These are phyloP conservation scores for Micrastur ruficollis DNA, from an alignment of 2,797 vertebrate genomes.

Conservation along the genomic window DNA sequence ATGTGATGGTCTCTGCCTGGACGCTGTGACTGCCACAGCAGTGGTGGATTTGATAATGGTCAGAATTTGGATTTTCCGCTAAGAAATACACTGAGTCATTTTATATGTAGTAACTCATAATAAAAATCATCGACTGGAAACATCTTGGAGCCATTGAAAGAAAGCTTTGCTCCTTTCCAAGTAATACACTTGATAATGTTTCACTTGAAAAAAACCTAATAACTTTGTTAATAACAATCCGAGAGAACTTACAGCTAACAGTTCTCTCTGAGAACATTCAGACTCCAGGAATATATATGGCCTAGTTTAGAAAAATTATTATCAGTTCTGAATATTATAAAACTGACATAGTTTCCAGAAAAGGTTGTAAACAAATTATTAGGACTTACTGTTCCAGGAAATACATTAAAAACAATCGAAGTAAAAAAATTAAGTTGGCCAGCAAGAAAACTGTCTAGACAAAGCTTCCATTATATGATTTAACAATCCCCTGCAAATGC, in stretches of 20 bases:
- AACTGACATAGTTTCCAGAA: slow-evolving; percentile 5
- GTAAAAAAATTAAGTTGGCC: not conserved
- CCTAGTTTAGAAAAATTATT: not conserved
- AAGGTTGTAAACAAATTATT: slow-evolving; percentile 57
- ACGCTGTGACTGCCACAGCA: not conserved
- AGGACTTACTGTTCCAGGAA: slow-evolving; percentile 14
- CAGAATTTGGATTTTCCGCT: not conserved
- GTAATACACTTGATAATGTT: not conserved
- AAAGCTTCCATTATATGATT: slow-evolving; percentile 42
- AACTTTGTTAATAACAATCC: not conserved
- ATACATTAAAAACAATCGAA: slow-evolving; percentile 36
- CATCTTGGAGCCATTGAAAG: not conserved
- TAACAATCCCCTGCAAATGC: slow-evolving; percentile 37
- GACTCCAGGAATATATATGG: not conserved
- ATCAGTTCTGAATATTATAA: not conserved
- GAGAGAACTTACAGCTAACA: not conserved
- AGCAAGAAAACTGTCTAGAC: slow-evolving; percentile 48
- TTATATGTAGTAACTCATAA: not conserved
- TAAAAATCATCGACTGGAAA: slow-evolving; percentile 6
- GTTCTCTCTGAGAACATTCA: not conserved
- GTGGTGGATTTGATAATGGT: not conserved
- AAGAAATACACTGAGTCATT: not conserved
- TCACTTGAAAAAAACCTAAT: not conserved
- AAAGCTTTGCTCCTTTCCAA: slow-evolving; percentile 10
- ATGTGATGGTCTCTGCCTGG: not conserved